Evolutionary conservation across 1,140 invertebrate genomes (phyloP).

Genomic region (Scaptomyza montana): DNA sequence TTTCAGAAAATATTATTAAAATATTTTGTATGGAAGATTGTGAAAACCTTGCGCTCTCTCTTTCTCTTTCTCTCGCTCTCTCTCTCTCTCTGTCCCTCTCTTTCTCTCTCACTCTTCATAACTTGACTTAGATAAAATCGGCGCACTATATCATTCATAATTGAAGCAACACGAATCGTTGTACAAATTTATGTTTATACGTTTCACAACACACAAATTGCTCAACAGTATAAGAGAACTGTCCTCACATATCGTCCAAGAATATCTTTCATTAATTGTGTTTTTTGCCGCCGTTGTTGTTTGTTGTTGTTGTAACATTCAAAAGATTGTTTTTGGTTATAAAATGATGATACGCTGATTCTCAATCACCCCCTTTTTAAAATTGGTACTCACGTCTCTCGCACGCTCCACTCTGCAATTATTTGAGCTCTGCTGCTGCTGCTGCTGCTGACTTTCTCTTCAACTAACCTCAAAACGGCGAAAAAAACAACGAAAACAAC

Average conservation of each 20-base stretch:
- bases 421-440: not conserved
- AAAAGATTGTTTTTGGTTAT: slow-evolving; percentile 26
- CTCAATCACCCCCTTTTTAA: slow-evolving; percentile 34
- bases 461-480: slow-evolving; percentile 56
- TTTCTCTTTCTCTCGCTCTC: no score
- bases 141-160: not conserved
- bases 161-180: not conserved
- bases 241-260: slow-evolving; percentile 4
- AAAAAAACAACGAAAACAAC: not conserved
- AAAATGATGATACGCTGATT: slow-evolving; percentile 12
- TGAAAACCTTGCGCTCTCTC: no score
- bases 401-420: slow-evolving; percentile 32
- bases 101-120: no score
- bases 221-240: not conserved
- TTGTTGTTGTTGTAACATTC: not conserved
- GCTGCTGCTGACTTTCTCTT: slow-evolving; percentile 19
- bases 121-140: not conserved
- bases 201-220: not conserved
- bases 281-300: not conserved
- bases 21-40: no score
- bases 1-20: no score
- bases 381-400: slow-evolving; percentile 27
- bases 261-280: slow-evolving; percentile 40
- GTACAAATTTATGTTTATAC: not conserved
- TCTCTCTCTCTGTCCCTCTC: no score